Evolutionary conservation across 1,140 invertebrate species (phyloP).

Genomic region (Leptopilina clavipes): DNA sequence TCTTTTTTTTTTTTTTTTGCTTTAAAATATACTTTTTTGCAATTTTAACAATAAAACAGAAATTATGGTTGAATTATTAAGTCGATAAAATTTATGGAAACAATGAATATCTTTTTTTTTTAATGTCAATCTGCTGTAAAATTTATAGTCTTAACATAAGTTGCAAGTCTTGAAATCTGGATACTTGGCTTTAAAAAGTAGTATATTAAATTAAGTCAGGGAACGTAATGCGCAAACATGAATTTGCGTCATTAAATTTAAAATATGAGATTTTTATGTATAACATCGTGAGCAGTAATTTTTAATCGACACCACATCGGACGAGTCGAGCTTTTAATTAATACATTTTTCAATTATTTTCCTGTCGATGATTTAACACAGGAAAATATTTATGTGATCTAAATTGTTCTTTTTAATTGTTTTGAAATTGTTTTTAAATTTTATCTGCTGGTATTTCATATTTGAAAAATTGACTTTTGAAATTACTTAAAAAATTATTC

Average conservation of each 20-base stretch:
- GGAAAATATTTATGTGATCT: neutral
- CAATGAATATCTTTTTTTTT: neutral
- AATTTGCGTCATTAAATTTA: constrained; percentile 23
- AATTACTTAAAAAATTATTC: too few species aligned
- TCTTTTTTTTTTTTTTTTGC: neutral
- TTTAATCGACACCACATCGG: neutral
- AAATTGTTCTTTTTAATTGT: neutral
- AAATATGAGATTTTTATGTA: constrained; percentile 15
- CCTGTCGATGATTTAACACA: neutral
- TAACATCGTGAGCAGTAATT: neutral
- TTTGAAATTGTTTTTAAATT: neutral
- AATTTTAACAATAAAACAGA: neutral
- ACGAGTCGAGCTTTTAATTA: constrained; percentile 6
- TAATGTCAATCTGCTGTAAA: neutral
- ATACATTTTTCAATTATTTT: neutral
- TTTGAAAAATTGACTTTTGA: too few species aligned
- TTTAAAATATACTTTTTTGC: neutral
- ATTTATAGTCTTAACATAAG: neutral
- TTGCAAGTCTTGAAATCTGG: neutral
- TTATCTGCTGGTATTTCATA: too few species aligned
- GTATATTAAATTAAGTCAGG: constrained; percentile 14
- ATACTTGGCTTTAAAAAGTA: neutral
- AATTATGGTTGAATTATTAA: neutral
- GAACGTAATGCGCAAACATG: constrained; percentile 6
- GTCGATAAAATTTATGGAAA: neutral